Conservation (phyloP, 2,113 vertebrate genomes). For the Sigmodon hispidus region DNA sequence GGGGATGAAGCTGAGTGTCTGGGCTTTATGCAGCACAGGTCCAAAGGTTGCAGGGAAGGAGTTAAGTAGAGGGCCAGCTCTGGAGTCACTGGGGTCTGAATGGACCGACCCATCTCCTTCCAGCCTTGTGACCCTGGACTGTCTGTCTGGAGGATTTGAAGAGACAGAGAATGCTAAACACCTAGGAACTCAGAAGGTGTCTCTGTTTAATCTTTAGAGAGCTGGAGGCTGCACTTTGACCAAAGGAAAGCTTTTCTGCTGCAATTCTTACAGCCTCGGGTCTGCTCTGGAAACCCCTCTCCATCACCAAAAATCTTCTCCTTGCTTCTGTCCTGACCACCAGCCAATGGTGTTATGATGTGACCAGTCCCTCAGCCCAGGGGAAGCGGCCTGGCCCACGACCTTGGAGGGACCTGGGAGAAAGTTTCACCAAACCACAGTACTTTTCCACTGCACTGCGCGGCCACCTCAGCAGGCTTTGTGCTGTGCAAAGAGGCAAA, state of each 20-base stretch:
- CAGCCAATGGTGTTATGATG: background rate
- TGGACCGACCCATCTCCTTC: background rate
- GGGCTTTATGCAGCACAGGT: background rate
- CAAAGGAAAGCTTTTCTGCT: background rate
- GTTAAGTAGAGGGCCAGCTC: background rate
- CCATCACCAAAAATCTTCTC: background rate
- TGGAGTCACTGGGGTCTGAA: background rate
- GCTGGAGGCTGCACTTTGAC: background rate
- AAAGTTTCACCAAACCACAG: slow-evolving; percentile 66
- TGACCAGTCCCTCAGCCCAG: slow-evolving; percentile 14
- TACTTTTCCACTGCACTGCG: slow-evolving; percentile 77
- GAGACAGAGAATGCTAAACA: background rate
- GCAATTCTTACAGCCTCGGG: background rate
- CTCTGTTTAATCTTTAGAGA: background rate
- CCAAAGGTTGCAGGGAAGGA: background rate
- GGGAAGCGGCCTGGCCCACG: slow-evolving; percentile 50
- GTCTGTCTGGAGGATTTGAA: background rate
- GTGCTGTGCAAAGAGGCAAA: slow-evolving; percentile 49
- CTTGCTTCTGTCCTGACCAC: background rate
- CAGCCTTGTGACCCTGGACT: slow-evolving; percentile 3
- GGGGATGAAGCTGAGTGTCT: background rate
- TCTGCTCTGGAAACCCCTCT: background rate
- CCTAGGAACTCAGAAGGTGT: too few species aligned
- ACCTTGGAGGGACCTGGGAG: slow-evolving; percentile 74
- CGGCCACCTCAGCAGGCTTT: slow-evolving; percentile 59